Evolutionary conservation across 2,888 invertebrate genomes (phyloP), one percentile per base, ranked within the genome.

Genomic region (Apocheima hispidaria): DNA sequence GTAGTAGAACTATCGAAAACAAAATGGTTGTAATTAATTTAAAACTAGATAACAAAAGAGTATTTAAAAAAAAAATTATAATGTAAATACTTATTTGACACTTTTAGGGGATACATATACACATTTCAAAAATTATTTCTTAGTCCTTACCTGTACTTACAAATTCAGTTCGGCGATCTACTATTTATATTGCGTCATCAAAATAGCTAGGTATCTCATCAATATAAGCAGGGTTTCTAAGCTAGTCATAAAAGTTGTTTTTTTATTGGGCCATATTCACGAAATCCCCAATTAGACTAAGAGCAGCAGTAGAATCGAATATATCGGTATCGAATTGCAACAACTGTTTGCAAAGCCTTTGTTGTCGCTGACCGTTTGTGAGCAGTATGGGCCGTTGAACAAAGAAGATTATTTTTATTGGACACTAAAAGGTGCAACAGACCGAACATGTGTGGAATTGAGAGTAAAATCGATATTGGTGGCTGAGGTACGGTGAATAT

Each of bases 391-490:
- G 72, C 80, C 80, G 74, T 69, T 83, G 86, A 77, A 87, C 86
- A 90, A 88, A 88, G 88, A 83, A 86, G 88, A 91, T 90, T 90
- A 90, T 90, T 91, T 90, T 90, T 89, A 90, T 88, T 90, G 89
- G 85, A 81, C 83, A 79, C 79, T 81, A 82, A 87, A 88, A 87
- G 84, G 88, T 86, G 87, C 88, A 88, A 72, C 81, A 77, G 82
- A 83, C 86, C 83, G 84, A 82, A 84, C 81, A 83, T 82, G 84
- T 81, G 82, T 82, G 84, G 84, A 84, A 87, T 88, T 87, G 84
- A 82, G 86, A 82, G 83, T 71, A 79, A 81, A 87, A 84, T 84
- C 82, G 81, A 86, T 85, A 84, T 50, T 33, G 43, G 55, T 10
- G 46, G 21, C 28, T 40, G 28, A 41, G 21, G 35, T 48, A 48